Percentiles rank a stretch among this genome's conserved stretches.
Evolutionary conservation across 1,140 invertebrate species (phyloP).

Genomic region (Drosophila paulistorum): DNA sequence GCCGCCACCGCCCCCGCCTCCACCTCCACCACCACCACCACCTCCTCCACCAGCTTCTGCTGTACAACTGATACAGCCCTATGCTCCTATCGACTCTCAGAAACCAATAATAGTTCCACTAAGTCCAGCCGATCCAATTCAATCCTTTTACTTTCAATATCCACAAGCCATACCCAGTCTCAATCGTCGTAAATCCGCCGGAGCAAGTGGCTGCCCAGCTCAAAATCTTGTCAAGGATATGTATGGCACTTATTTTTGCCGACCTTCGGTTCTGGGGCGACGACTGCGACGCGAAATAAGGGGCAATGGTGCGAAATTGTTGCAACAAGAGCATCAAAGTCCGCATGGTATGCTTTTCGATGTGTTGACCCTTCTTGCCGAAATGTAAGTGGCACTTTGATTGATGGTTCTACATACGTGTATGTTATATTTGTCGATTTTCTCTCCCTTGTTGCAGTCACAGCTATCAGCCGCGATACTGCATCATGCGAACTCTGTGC

Average conservation of each 20-base stretch:
- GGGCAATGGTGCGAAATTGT: conserved; percentile 33
- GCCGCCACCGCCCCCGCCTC: conserved; percentile 23
- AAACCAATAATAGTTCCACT: conserved; percentile 56
- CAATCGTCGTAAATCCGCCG: conserved; percentile 47
- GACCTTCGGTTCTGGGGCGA: conserved; percentile 27
- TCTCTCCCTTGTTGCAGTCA: conserved; percentile 83
- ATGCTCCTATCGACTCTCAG: neutral
- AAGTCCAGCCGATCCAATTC: conserved; percentile 58
- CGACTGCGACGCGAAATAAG: conserved; percentile 50
- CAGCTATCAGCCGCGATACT: conserved; percentile 86
- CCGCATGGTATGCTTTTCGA: conserved; percentile 64
- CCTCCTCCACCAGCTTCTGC: neutral
- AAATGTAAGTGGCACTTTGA: conserved; percentile 48
- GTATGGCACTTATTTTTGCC: conserved; percentile 63
- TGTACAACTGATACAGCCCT: conserved; percentile 1
- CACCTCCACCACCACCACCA: conserved; percentile 16
- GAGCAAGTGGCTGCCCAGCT: conserved; percentile 54
- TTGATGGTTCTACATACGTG: neutral
- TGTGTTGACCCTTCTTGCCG: conserved; percentile 47
- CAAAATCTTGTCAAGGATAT: conserved; percentile 57
- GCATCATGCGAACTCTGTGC: conserved; percentile 87
- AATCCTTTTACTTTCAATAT: conserved; percentile 62
- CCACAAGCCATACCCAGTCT: conserved; percentile 40
- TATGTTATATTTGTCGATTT: neutral
- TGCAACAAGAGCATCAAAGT: conserved; percentile 43